phyloP scores from a whole-genome alignment of 2,888 invertebrate species.

The Hedychridium roseum region DNA sequence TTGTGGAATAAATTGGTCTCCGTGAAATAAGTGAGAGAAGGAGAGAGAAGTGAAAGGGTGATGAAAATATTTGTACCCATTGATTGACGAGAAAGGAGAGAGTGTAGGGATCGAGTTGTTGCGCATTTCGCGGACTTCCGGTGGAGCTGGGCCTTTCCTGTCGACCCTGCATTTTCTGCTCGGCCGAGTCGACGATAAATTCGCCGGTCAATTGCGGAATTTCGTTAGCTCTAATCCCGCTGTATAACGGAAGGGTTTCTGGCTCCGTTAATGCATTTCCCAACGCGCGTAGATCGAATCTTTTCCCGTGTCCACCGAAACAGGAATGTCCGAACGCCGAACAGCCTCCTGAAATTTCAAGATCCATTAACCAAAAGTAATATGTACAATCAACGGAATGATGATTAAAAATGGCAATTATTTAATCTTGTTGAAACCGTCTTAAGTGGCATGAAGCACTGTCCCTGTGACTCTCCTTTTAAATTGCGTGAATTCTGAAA shows the following conservation, averaged over 20 bases:
- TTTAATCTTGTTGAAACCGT: not conserved
- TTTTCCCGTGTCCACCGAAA: conserved; percentile 79
- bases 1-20: too few species aligned
- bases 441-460: not conserved
- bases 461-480: not conserved
- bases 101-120: conserved; percentile 23
- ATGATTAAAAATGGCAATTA: not conserved
- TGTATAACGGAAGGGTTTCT: conserved; percentile 40
- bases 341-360: conserved; percentile 79
- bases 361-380: conserved; percentile 45
- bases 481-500: too few species aligned
- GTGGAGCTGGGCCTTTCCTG: conserved; percentile 3
- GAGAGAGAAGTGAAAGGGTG: too few species aligned
- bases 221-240: conserved; percentile 16
- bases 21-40: too few species aligned
- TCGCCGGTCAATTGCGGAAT: conserved; percentile 7
- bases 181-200: conserved; percentile 7
- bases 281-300: conserved; percentile 65
- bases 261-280: conserved; percentile 43
- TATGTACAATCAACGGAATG: not conserved
- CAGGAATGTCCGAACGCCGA: conserved; percentile 78
- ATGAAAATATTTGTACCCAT: conserved; percentile 61
- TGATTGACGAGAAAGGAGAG: conserved; percentile 61
- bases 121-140: conserved; percentile 4
- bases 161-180: conserved; percentile 17